A percentile compares a stretch with the other conserved stretches of the same genome.
phyloP scores from a whole-genome alignment of 2,888 invertebrate genomes.

The Agrochola lychnidis region DNA sequence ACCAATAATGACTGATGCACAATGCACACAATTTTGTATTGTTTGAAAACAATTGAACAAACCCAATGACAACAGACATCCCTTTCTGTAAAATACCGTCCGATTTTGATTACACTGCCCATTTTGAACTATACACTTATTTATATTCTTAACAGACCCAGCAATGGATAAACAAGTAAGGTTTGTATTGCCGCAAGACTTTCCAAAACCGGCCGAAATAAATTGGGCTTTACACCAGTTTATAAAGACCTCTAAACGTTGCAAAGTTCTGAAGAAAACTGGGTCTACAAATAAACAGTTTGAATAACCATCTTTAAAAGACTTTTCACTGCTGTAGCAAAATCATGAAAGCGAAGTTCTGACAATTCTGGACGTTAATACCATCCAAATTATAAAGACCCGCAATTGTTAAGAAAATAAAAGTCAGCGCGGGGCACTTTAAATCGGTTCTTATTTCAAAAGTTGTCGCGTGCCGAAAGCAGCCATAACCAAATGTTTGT shows the following conservation, averaged over 20 bases:
- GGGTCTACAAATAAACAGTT: neutral
- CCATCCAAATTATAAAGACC: slow-evolving; percentile 39
- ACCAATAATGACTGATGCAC: slow-evolving; percentile 74
- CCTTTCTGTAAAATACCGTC: slow-evolving; percentile 4
- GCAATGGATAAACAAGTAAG: slow-evolving; percentile 13
- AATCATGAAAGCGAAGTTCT: neutral
- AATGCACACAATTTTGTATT: slow-evolving; percentile 69
- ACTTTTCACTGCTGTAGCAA: neutral
- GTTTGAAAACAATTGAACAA: slow-evolving; percentile 66
- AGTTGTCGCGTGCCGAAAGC: slow-evolving; percentile 71
- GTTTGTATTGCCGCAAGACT: neutral
- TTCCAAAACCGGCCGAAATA: slow-evolving; percentile 28
- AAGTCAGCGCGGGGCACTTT: slow-evolving; percentile 28
- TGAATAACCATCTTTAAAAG: neutral
- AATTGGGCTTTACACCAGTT: neutral
- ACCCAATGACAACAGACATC: slow-evolving; percentile 36
- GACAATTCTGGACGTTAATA: neutral
- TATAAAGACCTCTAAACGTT: slow-evolving; percentile 3
- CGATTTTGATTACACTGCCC: slow-evolving; percentile 26
- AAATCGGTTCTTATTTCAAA: slow-evolving; percentile 44
- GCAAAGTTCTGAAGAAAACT: neutral
- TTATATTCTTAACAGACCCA: neutral
- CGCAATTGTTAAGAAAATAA: neutral
- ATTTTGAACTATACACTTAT: neutral
- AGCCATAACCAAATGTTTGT: slow-evolving; percentile 62